phyloP scores from a whole-genome alignment of 2,797 vertebrate genomes.

The Numenius phaeopus region DNA sequence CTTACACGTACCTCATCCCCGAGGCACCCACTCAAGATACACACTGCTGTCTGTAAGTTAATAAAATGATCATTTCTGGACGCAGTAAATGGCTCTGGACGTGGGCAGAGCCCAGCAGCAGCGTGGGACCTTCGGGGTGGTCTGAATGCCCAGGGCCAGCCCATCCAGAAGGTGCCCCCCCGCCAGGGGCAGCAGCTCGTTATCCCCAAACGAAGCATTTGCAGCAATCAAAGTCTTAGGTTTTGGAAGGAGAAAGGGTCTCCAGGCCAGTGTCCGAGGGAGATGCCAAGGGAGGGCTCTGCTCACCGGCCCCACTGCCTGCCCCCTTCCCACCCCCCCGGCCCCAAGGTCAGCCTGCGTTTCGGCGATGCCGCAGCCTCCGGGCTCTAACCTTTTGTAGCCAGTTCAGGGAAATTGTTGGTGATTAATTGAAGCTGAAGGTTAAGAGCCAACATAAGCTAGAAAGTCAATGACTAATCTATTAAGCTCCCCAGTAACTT shows the following conservation, averaged over 20 bases:
- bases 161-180: neutral
- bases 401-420: slow-evolving; percentile 32
- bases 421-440: slow-evolving; percentile 77
- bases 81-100: neutral
- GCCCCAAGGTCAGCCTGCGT: accelerated
- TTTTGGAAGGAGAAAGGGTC: neutral
- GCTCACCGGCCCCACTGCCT: accelerated
- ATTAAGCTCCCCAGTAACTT: slow-evolving; percentile 77
- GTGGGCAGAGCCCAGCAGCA: neutral
- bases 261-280: accelerated
- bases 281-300: neutral
- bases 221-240: accelerated
- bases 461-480: slow-evolving; percentile 78
- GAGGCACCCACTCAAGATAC: accelerated
- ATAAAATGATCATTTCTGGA: accelerated
- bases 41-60: accelerated
- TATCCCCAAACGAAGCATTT: accelerated
- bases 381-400: neutral
- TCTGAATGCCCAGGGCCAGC: accelerated
- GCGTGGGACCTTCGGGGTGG: accelerated
- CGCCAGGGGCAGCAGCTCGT: accelerated
- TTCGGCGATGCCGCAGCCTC: accelerated
- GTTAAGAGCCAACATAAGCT: slow-evolving; percentile 71
- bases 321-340: too few relatives aligned
- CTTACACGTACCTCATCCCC: neutral